Evolutionary conservation across 2,888 invertebrate species (phyloP), one percentile per base, ranked within the genome.

Genomic region (Folsomia candida): DNA sequence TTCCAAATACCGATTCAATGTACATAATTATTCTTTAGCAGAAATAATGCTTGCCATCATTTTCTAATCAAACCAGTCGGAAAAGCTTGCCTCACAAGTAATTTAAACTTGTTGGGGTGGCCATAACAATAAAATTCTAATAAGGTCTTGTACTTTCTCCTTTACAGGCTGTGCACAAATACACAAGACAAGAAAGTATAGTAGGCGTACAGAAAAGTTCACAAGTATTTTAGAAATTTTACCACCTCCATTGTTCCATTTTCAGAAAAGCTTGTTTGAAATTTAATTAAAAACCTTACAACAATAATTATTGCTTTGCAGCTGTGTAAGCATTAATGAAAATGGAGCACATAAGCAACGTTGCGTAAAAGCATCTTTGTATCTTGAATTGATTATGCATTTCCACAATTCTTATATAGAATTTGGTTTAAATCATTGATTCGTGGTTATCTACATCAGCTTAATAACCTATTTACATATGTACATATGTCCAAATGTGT

Each of bases 61-160:
- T 14, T 37, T 14, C 14, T 37, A n/a, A n/a, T n/a, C n/a, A 37
- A 37, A 37, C 37, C 37, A 37, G 37, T 37, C 4, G 37, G 18
- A 18, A 14, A 54, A 18, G n/a, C 54, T 20, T 20, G 20, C 22
- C n/a, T n/a, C 54, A 20, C 54, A n/a, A 54, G 54, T 54, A 54
- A 54, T 54, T 54, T 54, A 54, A 54, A 54, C 54, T 54, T 54
- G 54, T 54, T 54, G 11, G 6, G 54, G 18, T 11, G 47, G 18
- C 47, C 9, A 54, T 54, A 54, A 22, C 54, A 54, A 54, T 54
- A 54, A 54, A 54, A 54, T 54, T 20, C 54, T 54, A 54, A 54
- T 54, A 20, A 54, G 54, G 22, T 54, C 54, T 54, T n/a, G n/a
- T 54, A 54, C 37, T 37, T 37, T n/a, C n/a, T n/a, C 37, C 37